Base-by-base conservation (phyloP, 2,113 vertebrate genomes). In the Corydoras maculifer region DNA sequence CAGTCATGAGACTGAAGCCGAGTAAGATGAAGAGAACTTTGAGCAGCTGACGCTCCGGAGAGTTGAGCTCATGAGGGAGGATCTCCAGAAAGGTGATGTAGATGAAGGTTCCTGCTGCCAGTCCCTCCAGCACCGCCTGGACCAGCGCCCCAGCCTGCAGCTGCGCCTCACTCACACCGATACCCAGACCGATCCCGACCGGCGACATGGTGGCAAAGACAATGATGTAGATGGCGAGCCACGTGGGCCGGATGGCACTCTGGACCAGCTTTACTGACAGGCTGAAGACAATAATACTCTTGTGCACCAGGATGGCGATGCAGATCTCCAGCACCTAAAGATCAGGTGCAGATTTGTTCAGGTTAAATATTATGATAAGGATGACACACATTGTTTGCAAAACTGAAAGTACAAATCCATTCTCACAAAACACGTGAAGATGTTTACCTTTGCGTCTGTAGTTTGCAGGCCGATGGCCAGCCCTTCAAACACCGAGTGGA, bases 41-140 rank as follows among this genome's bases (percentile, higher is more conserved):
- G 70, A 88, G 84, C 8, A 96, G 85, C 78, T 91, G 92, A 65
- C 77, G 82, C 68, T 89, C 91, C 0, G 87, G 82, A 0, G 88
- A 83, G 79, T 90, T 91, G 15, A 96, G 88, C 61, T 94, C 93
- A 4, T 90, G 89, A 0, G 94, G 94, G 35, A 96, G 85, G 80
- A 96, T 94, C 85, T 96, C 94, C 69, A 95, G 63, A 72, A 96
- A 96, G 77, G 94, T 95, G 83, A 96, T 92, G 73, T 94, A 95
- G 6, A 96, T 48, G 58, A 95, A 96, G 0, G 93, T 95, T 2
- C 94, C 94, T 0, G 92, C 90, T 0, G 94, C 88, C 30, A 95
- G 79, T 2, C 93, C 92, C 79, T 94, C 91, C 76, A 96, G 82
- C 50, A 94, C 10, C 2, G 87, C 88, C 83, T 93, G 93, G 18